phyloP scores from a whole-genome alignment of 2,888 invertebrate genomes.

The Orchesella flavescens region DNA sequence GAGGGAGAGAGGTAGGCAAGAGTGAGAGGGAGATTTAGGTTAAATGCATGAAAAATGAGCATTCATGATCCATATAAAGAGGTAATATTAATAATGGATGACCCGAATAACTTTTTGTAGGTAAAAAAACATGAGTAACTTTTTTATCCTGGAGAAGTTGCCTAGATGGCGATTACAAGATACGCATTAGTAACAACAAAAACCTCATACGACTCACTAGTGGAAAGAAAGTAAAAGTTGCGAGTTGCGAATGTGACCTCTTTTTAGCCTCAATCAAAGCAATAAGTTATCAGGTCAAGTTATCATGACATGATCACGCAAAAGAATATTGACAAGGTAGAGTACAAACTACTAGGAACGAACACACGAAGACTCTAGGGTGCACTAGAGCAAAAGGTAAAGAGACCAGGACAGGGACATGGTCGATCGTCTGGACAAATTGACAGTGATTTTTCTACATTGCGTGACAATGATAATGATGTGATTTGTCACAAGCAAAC shows the following conservation, averaged over 20 bases:
- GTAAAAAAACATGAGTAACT: no score
- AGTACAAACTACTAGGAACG: no score
- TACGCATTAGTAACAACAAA: no score
- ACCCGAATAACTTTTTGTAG: neutral
- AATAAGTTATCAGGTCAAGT: no score
- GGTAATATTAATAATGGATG: conserved; percentile 1
- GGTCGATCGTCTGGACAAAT: conserved; percentile 9
- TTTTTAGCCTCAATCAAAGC: no score
- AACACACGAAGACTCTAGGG: no score
- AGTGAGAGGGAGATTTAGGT: neutral
- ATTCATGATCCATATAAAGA: neutral
- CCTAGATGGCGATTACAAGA: no score
- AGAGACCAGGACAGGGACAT: neutral
- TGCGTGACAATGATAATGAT: conserved; percentile 16
- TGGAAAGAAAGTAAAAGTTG: no score
- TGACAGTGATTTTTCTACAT: conserved; percentile 46
- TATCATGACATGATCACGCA: neutral
- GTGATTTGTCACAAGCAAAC: conserved; percentile 3
- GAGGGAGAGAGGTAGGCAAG: neutral
- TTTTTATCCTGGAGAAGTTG: no score
- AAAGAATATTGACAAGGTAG: neutral
- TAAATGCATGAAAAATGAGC: conserved; percentile 16
- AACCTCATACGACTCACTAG: no score
- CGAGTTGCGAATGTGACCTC: no score
- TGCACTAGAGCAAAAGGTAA: no score